Percentiles rank a stretch among this genome's conserved stretches.
Conservation (phyloP, 2,888 invertebrate species). For the Xylota segnis region DNA sequence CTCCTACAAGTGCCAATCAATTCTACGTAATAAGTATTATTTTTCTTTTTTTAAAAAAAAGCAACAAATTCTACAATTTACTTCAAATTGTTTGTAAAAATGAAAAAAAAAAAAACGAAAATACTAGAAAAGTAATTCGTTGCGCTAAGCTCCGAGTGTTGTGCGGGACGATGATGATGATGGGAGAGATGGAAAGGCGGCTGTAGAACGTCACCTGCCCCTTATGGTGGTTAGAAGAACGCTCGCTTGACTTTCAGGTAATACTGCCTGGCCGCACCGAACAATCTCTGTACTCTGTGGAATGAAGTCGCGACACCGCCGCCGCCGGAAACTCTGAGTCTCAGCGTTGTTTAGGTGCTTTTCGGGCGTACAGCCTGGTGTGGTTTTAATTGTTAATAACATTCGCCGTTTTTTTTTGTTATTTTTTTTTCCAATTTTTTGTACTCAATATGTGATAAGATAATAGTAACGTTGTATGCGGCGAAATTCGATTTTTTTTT, state of each 20-base stretch:
- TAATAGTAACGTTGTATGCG: constrained; percentile 55
- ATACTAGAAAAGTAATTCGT: constrained; percentile 47
- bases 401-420: constrained; percentile 40
- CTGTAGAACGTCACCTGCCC: constrained; percentile 43
- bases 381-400: constrained; percentile 66
- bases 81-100: constrained; percentile 45
- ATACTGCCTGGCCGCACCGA: constrained; percentile 30
- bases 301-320: constrained; percentile 38
- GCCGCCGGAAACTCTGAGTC: constrained; percentile 56
- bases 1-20: constrained; percentile 27
- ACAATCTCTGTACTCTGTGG: constrained; percentile 52
- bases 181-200: constrained; percentile 22
- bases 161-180: background rate
- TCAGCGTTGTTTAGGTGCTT: constrained; percentile 59
- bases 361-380: constrained; percentile 50
- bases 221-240: constrained; percentile 26
- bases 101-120: too few species aligned
- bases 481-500: background rate
- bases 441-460: constrained; percentile 69
- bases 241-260: constrained; percentile 41
- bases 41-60: constrained; percentile 2
- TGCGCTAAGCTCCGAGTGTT: constrained; percentile 16
- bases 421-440: constrained; percentile 37
- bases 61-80: constrained; percentile 22
- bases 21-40: constrained; percentile 28